phyloP scores from a whole-genome alignment of 2,113 vertebrate genomes.

The Anhinga anhinga region DNA sequence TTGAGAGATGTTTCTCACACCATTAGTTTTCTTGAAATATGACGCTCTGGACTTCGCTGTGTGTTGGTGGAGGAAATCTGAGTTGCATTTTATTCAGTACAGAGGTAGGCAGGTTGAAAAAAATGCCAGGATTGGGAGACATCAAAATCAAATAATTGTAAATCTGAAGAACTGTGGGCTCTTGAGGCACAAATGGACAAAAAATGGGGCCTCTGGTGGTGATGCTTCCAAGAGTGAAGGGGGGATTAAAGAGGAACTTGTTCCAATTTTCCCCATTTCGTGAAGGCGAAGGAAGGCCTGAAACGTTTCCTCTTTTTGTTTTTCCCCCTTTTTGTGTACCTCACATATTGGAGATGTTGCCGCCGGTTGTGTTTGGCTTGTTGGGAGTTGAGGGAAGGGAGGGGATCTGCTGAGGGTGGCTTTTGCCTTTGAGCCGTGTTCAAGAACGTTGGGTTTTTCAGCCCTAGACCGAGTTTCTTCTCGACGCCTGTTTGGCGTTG shows the following conservation, averaged over 20 bases:
- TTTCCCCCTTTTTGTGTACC: neutral
- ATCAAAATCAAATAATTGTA: neutral
- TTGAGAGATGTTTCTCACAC: neutral
- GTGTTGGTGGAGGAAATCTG: neutral
- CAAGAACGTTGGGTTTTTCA: neutral
- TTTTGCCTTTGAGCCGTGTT: neutral
- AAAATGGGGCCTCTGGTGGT: neutral
- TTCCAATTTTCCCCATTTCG: neutral
- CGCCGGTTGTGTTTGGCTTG: neutral
- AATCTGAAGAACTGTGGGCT: neutral
- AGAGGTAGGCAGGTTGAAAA: neutral
- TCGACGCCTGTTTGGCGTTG: accelerated
- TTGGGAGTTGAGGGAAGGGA: neutral
- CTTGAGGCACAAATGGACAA: accelerated
- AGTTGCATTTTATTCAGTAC: neutral
- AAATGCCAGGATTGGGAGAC: neutral
- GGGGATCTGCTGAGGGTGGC: neutral
- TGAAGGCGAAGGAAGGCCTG: neutral
- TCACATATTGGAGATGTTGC: accelerated
- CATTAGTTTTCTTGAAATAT: neutral
- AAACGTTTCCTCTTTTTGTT: neutral
- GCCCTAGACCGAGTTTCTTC: neutral
- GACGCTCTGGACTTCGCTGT: neutral
- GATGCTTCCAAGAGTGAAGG: neutral
- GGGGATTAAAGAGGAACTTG: neutral